Base-by-base conservation (phyloP, 2,797 vertebrate genomes). In the Amphiprion clarkii region DNA sequence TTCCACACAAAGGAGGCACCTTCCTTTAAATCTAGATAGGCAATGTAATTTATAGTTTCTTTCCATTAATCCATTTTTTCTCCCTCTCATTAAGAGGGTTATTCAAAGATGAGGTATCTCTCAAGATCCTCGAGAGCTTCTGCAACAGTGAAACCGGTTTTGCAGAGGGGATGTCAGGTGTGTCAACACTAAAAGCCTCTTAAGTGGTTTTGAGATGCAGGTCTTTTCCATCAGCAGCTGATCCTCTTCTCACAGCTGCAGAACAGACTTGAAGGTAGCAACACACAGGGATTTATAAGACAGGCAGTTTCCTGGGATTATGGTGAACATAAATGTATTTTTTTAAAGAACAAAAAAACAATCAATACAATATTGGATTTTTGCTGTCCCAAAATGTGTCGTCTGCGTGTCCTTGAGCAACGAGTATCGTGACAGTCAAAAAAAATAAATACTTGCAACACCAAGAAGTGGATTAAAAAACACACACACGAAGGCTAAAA, bases 161-260 rank as follows among this genome's bases (percentile, higher is more conserved):
- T 52, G 48, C 56, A 66, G 57, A 63, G 16, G 49, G 52, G 54
- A 69, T 76, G 83, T 86, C 83, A 84, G 40, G 19, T 42, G 60
- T 78, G 81, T 85, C 74, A 40, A 27, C 1, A 1, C 66, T 88
- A 75, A 88, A 90, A 88, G 88, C 83, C 69, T 83, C 53, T 61
- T 67, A 75, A 87, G 79, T 86, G 84, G 72, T 76, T 85, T 72
- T n/a, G 40, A 79, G 74, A 73, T 63, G 63, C 67, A 72, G 63
- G 62, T 84, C 67, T 36, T 82, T 58, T 81, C 73, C 68, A 60
- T 78, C 69, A 44, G 73, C 76, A 33, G 69, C 78, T 67, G 74
- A 42, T 83, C 44, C 25, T 64, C 17, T 67, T 70, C 42, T 48
- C 74, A 1, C 59, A 63, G 74, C 33, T 78, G 74, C 11, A 70